Evolutionary conservation across 2,888 invertebrate genomes (phyloP).

Genomic region (Campoletis raptor): DNA sequence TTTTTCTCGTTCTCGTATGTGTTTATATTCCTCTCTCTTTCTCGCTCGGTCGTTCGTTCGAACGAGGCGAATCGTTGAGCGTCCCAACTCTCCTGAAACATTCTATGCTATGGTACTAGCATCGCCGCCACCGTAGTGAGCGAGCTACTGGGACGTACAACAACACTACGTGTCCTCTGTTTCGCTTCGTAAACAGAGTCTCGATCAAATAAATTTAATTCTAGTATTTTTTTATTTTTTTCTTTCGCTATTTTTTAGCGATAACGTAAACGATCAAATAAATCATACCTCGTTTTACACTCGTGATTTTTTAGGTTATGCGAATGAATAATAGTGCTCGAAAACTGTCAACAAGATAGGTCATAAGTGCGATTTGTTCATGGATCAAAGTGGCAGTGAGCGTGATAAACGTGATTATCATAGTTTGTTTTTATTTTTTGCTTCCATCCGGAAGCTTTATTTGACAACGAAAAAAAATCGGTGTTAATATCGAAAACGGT

Average conservation of each 20-base stretch:
- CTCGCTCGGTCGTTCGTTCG: conserved; percentile 20
- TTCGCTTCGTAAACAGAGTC: conserved; percentile 6
- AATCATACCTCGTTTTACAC: neutral
- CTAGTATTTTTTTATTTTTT: neutral
- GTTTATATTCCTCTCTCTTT: conserved; percentile 41
- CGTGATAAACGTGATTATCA: conserved; percentile 5
- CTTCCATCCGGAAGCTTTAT: neutral
- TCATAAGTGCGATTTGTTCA: conserved; percentile 2
- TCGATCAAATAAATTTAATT: neutral
- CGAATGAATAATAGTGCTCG: neutral
- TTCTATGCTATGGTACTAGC: conserved; percentile 47
- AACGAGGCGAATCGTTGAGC: conserved; percentile 46
- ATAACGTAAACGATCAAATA: neutral
- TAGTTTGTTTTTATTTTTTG: neutral
- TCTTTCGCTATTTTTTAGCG: conserved; percentile 18
- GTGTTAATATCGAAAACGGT: neutral
- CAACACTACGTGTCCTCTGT: conserved; percentile 7
- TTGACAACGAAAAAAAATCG: neutral
- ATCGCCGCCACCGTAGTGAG: conserved; percentile 45
- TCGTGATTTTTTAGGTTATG: conserved; percentile 22
- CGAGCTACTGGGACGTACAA: conserved; percentile 7
- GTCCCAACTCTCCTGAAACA: conserved; percentile 45
- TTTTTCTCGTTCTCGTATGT: conserved; percentile 46
- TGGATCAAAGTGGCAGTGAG: neutral
- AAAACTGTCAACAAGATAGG: conserved; percentile 15